These are phyloP conservation scores for Meloidogyne chitwoodi DNA, from an alignment of 1,140 invertebrate genomes.

Conservation along the genomic window DNA sequence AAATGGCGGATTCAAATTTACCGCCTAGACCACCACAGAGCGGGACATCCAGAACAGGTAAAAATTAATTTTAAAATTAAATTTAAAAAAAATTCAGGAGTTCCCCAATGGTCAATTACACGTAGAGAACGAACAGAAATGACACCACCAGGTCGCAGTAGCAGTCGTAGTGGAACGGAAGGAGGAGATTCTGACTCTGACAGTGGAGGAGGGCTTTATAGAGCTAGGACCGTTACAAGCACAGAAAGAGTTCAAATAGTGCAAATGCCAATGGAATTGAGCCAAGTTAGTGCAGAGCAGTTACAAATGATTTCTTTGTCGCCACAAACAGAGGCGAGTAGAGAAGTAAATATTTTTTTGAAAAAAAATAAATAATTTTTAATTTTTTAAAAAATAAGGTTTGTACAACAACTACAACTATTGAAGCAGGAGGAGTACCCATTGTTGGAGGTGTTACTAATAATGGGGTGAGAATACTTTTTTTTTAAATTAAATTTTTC, in stretches of 20 bases:
- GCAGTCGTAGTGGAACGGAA: slow-evolving; percentile 14
- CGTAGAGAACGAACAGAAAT: slow-evolving; percentile 29
- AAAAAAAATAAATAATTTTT: not conserved
- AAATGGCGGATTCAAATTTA: slow-evolving; percentile 19
- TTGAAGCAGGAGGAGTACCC: slow-evolving; percentile 34
- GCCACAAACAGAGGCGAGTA: slow-evolving; percentile 23
- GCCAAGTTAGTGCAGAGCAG: slow-evolving; percentile 11
- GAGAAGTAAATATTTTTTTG: slow-evolving; percentile 19
- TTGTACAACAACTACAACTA: slow-evolving; percentile 29
- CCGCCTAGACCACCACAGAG: slow-evolving; percentile 9
- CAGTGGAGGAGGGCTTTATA: slow-evolving; percentile 18
- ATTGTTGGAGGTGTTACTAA: slow-evolving; percentile 20
- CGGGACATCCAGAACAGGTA: not conserved
- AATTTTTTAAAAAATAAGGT: slow-evolving; percentile 14
- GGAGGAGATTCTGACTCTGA: not conserved
- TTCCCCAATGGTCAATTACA: slow-evolving; percentile 31
- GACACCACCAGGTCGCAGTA: slow-evolving; percentile 5
- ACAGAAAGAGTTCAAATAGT: slow-evolving; percentile 37
- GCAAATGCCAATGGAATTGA: slow-evolving; percentile 34
- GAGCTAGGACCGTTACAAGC: slow-evolving; percentile 31
- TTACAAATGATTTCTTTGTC: slow-evolving; percentile 20
- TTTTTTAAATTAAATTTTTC: no score
- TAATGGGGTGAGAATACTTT: not conserved
- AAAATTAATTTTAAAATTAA: not conserved
- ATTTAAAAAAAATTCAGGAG: not conserved